phyloP scores from a whole-genome alignment of 2,888 invertebrate species.

The Sminthurinus aureus region DNA sequence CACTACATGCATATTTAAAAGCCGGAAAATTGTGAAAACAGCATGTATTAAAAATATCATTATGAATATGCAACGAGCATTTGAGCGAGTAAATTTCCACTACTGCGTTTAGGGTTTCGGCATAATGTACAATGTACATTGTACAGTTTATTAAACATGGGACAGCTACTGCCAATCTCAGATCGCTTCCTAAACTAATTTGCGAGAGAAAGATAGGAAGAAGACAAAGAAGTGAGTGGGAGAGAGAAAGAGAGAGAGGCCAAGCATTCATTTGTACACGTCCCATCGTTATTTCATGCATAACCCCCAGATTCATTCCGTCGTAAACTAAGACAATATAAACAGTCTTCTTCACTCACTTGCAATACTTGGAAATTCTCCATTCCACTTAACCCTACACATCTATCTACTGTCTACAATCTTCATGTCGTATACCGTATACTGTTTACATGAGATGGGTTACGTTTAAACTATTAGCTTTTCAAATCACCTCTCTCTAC shows the following conservation, averaged over 20 bases:
- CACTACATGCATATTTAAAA: neutral
- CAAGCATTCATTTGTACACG: conserved; percentile 9
- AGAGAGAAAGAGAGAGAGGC: neutral
- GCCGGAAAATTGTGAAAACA: too few species aligned
- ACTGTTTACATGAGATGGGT: too few species aligned
- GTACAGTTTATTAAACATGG: conserved; percentile 4
- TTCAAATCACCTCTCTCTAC: neutral
- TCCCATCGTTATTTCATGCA: neutral
- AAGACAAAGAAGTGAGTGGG: too few species aligned
- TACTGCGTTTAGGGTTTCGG: neutral
- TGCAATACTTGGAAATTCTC: neutral
- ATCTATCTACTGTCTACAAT: neutral
- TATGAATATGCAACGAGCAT: too few species aligned
- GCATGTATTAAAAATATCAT: too few species aligned
- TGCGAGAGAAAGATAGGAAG: neutral
- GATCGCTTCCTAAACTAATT: conserved; percentile 20
- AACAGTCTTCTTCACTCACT: neutral
- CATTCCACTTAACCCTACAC: neutral
- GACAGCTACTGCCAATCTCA: conserved; percentile 8
- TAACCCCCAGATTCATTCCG: neutral
- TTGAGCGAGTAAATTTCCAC: too few species aligned
- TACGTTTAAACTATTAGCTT: neutral
- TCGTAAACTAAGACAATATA: neutral
- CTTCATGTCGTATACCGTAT: too few species aligned
- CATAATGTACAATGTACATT: neutral